These are phyloP conservation scores for Benthosema pterotum DNA, from an alignment of 2,797 vertebrate genomes.

Conservation along the genomic window DNA sequence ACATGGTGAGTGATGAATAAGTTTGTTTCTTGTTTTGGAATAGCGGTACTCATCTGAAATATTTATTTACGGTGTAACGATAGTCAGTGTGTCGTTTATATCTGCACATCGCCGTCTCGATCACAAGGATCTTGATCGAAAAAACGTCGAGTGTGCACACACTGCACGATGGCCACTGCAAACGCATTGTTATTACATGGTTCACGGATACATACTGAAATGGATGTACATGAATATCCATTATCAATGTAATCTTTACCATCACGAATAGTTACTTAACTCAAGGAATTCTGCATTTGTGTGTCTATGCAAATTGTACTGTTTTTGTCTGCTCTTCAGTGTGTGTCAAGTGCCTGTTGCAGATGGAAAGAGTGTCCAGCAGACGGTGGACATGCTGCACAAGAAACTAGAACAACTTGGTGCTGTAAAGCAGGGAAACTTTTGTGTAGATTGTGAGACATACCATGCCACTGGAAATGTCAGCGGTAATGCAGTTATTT, in stretches of 20 bases:
- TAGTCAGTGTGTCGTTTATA: too few relatives aligned
- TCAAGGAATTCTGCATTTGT: too few relatives aligned
- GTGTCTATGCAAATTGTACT: not conserved
- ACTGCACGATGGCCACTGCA: too few relatives aligned
- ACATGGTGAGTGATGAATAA: too few relatives aligned
- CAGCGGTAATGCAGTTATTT: conserved; percentile 76
- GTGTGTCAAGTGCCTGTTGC: conserved; percentile 92
- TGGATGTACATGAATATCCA: too few relatives aligned
- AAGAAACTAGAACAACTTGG: conserved; percentile 91
- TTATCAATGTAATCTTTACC: too few relatives aligned
- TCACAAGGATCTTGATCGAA: not conserved
- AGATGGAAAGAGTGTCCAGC: conserved; percentile 95
- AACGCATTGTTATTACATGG: too few relatives aligned
- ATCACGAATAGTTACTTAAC: too few relatives aligned
- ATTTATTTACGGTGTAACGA: too few relatives aligned
- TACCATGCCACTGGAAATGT: conserved; percentile 89
- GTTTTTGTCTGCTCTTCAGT: conserved; percentile 62
- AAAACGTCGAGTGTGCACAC: not conserved
- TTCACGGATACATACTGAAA: too few relatives aligned
- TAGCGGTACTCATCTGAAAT: too few relatives aligned
- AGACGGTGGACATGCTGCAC: conserved; percentile 92
- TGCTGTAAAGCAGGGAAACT: conserved; percentile 93
- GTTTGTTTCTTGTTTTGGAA: too few relatives aligned
- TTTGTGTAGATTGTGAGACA: conserved; percentile 95
- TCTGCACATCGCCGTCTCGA: not conserved